Conservation (phyloP, 35 echinoderm and acorn worm genomes). For the Ptychodera flava region DNA sequence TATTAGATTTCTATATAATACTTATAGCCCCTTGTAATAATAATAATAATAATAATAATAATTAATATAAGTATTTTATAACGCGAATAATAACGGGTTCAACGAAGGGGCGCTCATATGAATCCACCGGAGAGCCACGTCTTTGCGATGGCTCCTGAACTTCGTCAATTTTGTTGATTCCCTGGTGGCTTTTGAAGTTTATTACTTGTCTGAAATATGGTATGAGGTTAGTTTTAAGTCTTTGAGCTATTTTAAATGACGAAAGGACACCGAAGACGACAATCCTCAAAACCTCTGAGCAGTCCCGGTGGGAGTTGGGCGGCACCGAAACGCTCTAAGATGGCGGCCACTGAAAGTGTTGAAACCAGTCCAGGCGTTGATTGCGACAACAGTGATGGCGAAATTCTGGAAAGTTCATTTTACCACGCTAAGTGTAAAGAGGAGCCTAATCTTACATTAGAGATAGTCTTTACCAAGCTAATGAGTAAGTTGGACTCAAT, state of each 20-base stretch:
- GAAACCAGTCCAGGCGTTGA: not conserved
- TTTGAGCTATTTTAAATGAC: not conserved
- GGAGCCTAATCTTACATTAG: not conserved
- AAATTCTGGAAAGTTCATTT: not conserved
- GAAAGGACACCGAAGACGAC: not conserved
- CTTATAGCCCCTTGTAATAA: too few relatives aligned
- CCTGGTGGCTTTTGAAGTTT: not conserved
- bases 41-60: too few relatives aligned
- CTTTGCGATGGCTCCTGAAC: not conserved
- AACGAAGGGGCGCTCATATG: not conserved
- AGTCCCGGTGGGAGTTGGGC: not conserved
- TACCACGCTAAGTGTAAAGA: not conserved
- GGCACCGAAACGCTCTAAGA: not conserved
- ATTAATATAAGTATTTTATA: too few relatives aligned
- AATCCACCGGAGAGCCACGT: not conserved
- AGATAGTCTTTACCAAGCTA: not conserved
- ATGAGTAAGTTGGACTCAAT: not conserved
- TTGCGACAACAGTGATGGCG: not conserved
- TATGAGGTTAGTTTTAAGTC: not conserved
- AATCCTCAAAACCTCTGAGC: not conserved
- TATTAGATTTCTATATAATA: too few relatives aligned
- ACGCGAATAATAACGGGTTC: too few relatives aligned
- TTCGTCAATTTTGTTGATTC: not conserved
- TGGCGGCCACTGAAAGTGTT: not conserved
- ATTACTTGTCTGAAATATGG: not conserved